phyloP scores from a whole-genome alignment of 1,140 invertebrate genomes.

The Cherax quadricarinatus region DNA sequence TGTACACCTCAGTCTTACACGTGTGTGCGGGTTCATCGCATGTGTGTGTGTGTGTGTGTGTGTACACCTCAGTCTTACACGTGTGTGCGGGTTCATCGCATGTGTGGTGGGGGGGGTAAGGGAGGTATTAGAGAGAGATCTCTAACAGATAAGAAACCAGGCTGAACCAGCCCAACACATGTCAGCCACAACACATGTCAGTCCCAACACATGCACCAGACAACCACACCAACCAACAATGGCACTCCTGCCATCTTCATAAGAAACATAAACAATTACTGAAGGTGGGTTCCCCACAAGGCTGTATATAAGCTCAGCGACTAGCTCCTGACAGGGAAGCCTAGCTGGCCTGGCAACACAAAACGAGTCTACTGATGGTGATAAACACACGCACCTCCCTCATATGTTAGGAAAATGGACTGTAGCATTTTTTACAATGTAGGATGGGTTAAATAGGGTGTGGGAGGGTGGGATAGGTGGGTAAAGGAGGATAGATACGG shows the following conservation, averaged over 20 bases:
- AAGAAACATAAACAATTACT: slow-evolving; percentile 64
- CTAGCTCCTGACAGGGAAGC: slow-evolving; percentile 29
- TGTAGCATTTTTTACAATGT: neutral
- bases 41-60: slow-evolving; percentile 7
- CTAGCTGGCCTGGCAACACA: neutral
- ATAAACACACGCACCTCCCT: slow-evolving; percentile 33
- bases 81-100: slow-evolving; percentile 25
- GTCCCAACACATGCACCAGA: too few species aligned
- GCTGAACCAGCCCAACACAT: too few species aligned
- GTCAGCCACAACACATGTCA: too few species aligned
- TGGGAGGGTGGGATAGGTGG: neutral
- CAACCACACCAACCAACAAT: neutral
- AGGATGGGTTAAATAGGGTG: neutral
- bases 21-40: neutral
- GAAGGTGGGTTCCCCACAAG: slow-evolving; percentile 45
- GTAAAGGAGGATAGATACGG: slow-evolving; percentile 39
- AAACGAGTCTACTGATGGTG: slow-evolving; percentile 46
- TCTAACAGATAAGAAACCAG: too few species aligned
- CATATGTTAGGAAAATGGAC: slow-evolving; percentile 43
- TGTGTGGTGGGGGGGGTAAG: neutral
- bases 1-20: neutral
- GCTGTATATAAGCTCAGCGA: slow-evolving; percentile 32
- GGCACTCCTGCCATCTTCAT: slow-evolving; percentile 54
- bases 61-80: slow-evolving; percentile 34
- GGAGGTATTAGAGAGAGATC: too few species aligned